These are phyloP conservation scores for Heliconius sara DNA, from an alignment of 2,888 invertebrate genomes.

Conservation along the genomic window DNA sequence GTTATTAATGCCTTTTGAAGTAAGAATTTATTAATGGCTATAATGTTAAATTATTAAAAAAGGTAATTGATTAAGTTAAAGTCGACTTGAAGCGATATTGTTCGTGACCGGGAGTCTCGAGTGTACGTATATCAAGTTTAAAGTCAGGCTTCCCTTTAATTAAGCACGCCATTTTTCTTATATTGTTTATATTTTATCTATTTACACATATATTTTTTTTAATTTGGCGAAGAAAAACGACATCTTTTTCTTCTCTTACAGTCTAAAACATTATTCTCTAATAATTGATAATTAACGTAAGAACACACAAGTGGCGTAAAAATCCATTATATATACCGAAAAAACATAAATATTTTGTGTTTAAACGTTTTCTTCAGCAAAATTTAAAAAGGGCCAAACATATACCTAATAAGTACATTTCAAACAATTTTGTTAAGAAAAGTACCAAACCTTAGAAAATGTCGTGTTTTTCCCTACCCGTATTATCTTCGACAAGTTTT, in stretches of 20 bases:
- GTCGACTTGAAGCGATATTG: slow-evolving; percentile 43
- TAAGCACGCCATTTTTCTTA: slow-evolving; percentile 45
- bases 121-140: slow-evolving; percentile 54
- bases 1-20: not conserved
- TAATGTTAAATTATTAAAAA: slow-evolving; percentile 14
- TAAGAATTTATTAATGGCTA: not conserved
- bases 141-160: slow-evolving; percentile 59
- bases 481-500: slow-evolving; percentile 34
- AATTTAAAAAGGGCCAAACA: not conserved
- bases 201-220: no score
- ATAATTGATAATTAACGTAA: no score
- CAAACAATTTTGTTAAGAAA: slow-evolving; percentile 1
- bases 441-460: slow-evolving; percentile 22
- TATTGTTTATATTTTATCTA: slow-evolving; percentile 1
- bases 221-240: no score
- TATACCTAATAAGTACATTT: not conserved
- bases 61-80: slow-evolving; percentile 39
- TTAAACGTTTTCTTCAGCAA: not conserved
- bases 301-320: no score
- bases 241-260: no score
- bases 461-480: slow-evolving; percentile 25
- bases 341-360: not conserved
- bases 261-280: no score
- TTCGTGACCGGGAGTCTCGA: slow-evolving; percentile 55
- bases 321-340: no score